Evolutionary conservation across 2,888 invertebrate genomes (phyloP), one percentile per base, ranked within the genome.

Genomic region (Agrotis ipsilon): DNA sequence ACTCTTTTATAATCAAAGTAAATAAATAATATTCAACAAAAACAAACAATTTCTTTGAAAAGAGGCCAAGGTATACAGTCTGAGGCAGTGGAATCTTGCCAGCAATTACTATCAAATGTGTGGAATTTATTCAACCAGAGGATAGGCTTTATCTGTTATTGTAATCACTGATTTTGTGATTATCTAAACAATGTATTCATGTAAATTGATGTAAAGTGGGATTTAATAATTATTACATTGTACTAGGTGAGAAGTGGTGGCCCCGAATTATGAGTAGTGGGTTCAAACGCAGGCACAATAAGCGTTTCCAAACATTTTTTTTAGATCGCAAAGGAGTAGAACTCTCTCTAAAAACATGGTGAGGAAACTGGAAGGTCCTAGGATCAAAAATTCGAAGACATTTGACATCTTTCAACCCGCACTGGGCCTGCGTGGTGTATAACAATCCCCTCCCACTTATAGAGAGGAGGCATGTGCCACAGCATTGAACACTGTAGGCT

Each of bases 11-110:
- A 11, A 49, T n/a, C 43, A 68, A 68, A 68, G 43, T 54, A 80
- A 60, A 72, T 52, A 51, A 71, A 72, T 52, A 51, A 71, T 66
- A 69, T 58, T 24, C 67, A 55, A 55, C 27, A 24, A 63, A 78
- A 73, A 63, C 57, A 78, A 74, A 62, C 64, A 63, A 59, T 75
- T 48, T 74, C 32, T 80, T 55, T 65, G 59, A 51, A 80, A 81
- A 55, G 65, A 48, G 82, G 78, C 67, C 78, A 82, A 78, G 78
- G 79, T 7, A 64, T 43, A 51, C 60, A 18, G 61, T 78, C n/a
- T 65, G 45, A 32, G 45, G 49, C 48, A 39, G 43, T 68, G 77
- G 77, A 81, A 81, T 81, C 64, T 81, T 69, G 64, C 63, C 57
- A 57, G 78, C 52, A 72, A 72, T 73, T 79, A 64, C 18, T 66